Evolutionary conservation across 2,888 invertebrate genomes (phyloP).

Genomic region (Cephalotes varians): DNA sequence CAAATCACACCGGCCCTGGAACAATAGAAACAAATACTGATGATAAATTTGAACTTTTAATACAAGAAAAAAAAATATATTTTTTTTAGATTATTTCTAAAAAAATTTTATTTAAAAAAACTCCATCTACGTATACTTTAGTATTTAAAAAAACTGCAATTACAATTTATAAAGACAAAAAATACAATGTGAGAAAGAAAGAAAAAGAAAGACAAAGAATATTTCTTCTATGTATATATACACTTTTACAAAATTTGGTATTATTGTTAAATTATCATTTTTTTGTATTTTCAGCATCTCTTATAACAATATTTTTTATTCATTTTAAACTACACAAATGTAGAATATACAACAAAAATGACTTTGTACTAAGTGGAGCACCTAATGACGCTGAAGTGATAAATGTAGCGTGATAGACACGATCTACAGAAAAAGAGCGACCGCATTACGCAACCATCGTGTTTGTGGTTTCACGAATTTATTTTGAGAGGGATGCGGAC

Average conservation of each 20-base stretch:
- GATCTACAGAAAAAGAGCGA: constrained; percentile 24
- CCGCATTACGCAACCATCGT: constrained; percentile 25
- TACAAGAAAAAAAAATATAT: neutral
- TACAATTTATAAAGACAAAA: no score
- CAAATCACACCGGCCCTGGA: constrained; percentile 11
- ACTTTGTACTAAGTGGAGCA: neutral
- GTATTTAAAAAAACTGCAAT: no score
- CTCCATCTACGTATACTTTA: no score
- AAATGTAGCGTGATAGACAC: constrained; percentile 24
- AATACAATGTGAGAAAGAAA: no score
- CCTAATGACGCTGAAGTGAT: constrained; percentile 26
- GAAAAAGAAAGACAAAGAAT: no score
- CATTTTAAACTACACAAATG: neutral
- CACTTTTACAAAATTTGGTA: no score
- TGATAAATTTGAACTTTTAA: neutral
- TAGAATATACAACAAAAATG: neutral
- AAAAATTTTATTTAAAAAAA: neutral
- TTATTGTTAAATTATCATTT: no score
- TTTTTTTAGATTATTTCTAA: neutral
- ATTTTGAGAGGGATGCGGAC: constrained; percentile 40
- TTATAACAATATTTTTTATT: neutral
- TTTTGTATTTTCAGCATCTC: no score
- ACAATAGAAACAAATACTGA: constrained; percentile 11
- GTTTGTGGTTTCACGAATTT: constrained; percentile 20
- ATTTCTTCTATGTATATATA: no score